A percentile compares a stretch with the other conserved stretches of the same genome.
phyloP scores from a whole-genome alignment of 1,140 invertebrate species.

The Leptinotarsa texana region DNA sequence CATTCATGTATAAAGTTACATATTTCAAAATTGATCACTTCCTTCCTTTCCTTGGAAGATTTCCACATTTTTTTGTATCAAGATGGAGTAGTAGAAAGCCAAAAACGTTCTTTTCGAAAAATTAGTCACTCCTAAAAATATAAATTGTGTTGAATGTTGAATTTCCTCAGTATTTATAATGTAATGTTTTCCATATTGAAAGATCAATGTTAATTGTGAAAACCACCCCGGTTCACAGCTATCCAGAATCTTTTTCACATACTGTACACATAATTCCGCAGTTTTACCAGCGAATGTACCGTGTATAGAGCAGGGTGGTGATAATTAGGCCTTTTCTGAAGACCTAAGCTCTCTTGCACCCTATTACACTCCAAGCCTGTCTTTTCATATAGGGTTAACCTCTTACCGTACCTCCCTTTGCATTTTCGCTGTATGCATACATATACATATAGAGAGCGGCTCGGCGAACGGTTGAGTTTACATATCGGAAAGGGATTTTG shows the following conservation, averaged over 20 bases:
- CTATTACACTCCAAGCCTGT: conserved; percentile 35
- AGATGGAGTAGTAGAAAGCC: too few species aligned
- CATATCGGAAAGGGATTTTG: conserved; percentile 14
- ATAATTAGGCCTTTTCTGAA: conserved; percentile 45
- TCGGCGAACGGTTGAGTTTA: conserved; percentile 3
- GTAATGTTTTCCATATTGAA: too few species aligned
- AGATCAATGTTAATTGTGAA: too few species aligned
- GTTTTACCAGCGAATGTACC: conserved; percentile 36
- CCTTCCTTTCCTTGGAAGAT: too few species aligned
- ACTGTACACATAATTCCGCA: conserved; percentile 25
- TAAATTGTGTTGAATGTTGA: too few species aligned
- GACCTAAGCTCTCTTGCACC: conserved; percentile 35
- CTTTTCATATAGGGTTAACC: conserved; percentile 40
- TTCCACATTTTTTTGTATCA: too few species aligned
- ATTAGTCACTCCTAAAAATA: too few species aligned
- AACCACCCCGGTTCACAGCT: neutral
- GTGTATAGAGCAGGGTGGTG: conserved; percentile 41
- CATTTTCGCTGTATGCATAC: conserved; percentile 11
- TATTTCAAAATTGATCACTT: too few species aligned
- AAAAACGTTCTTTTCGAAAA: too few species aligned
- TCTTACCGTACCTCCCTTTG: conserved; percentile 25
- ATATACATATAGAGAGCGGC: neutral
- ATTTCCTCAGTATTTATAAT: too few species aligned
- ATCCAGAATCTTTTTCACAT: neutral
- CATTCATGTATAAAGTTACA: too few species aligned